phyloP scores from a whole-genome alignment of 23 tunicate species.

The Trididemnum clinides region DNA sequence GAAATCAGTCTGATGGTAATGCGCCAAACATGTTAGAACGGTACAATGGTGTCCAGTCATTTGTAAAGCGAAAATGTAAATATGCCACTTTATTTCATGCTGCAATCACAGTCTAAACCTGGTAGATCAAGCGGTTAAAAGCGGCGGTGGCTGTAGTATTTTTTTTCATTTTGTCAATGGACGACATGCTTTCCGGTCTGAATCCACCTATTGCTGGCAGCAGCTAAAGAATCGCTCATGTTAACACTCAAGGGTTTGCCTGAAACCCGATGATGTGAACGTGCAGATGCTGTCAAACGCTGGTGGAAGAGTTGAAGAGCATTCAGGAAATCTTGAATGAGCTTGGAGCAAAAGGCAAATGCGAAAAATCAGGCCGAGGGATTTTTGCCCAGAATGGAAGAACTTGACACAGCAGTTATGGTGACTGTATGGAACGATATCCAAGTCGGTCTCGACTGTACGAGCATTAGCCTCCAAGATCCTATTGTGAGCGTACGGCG shows the following conservation, averaged over 20 bases:
- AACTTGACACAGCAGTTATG: not conserved
- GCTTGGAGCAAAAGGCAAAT: not conserved
- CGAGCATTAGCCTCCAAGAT: not conserved
- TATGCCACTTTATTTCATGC: not conserved
- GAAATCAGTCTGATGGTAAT: slow-evolving; percentile 36
- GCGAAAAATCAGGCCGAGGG: not conserved
- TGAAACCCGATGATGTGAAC: not conserved
- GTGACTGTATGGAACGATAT: not conserved
- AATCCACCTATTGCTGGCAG: not conserved
- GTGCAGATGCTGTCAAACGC: not conserved
- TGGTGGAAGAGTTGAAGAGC: not conserved
- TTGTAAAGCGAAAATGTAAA: not conserved
- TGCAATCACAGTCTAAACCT: not conserved
- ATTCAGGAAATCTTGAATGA: not conserved
- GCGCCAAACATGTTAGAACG: slow-evolving; percentile 25
- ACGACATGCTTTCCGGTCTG: too few species aligned
- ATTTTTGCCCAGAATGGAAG: not conserved
- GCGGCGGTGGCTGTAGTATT: too few species aligned
- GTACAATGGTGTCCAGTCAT: not conserved
- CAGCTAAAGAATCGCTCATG: not conserved
- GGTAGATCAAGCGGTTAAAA: too few species aligned
- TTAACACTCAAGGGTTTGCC: not conserved
- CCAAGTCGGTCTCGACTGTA: too few species aligned
- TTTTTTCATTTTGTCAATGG: too few species aligned
- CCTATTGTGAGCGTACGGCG: not conserved